Conservation (phyloP, 1,140 invertebrate species). For the Hermetia illucens region DNA sequence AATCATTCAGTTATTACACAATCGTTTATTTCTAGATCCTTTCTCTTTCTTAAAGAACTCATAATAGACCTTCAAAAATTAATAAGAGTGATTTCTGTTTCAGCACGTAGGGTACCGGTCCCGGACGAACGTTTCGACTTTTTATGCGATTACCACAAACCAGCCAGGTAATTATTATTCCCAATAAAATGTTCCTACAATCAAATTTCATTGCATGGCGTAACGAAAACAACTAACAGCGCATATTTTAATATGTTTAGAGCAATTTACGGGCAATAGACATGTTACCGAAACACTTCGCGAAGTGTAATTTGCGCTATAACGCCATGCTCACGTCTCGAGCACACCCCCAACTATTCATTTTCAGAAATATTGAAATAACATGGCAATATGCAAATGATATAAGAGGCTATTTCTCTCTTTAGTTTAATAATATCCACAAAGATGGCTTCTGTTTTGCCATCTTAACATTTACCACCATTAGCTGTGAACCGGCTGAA, state of each 20-base stretch:
- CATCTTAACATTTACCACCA: not conserved
- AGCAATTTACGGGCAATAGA: not conserved
- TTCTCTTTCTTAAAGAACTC: too few species aligned
- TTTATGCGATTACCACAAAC: slow-evolving; percentile 88
- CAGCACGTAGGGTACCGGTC: slow-evolving; percentile 91
- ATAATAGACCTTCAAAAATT: too few species aligned
- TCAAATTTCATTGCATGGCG: not conserved
- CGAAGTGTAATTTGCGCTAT: not conserved
- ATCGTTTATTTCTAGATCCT: too few species aligned
- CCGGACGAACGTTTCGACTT: slow-evolving; percentile 90
- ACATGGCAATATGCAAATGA: not conserved
- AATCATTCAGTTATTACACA: too few species aligned
- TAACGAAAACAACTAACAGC: not conserved
- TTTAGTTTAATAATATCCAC: not conserved
- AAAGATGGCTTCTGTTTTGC: not conserved
- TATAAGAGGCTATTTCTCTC: not conserved
- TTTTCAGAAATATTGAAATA: not conserved
- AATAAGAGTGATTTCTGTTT: slow-evolving; percentile 34
- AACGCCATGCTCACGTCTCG: not conserved
- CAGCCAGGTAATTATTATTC: slow-evolving; percentile 65
- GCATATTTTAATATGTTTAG: not conserved
- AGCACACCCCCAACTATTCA: not conserved
- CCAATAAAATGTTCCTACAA: not conserved
- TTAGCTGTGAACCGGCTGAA: not conserved
- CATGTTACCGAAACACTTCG: not conserved